phyloP scores from a whole-genome alignment of 2,888 invertebrate genomes.

The Drosophila maculinotata region DNA sequence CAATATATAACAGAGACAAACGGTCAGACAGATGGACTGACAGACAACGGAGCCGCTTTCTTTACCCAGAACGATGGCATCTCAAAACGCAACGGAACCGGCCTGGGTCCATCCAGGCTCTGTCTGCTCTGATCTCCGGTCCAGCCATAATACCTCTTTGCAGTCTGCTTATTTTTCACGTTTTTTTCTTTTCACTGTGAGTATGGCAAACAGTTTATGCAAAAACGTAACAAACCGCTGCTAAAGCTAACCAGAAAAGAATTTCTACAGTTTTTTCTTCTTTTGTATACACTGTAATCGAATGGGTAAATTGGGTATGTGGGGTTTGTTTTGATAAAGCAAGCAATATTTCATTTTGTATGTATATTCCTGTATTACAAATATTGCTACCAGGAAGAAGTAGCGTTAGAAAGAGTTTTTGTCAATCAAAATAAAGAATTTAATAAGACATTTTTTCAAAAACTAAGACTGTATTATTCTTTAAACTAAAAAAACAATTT shows the following conservation, averaged over 20 bases:
- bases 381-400: too few species aligned
- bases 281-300: conserved; percentile 13
- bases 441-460: too few species aligned
- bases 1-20: conserved; percentile 63
- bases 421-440: too few species aligned
- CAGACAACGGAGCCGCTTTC: conserved; percentile 62
- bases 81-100: conserved; percentile 51
- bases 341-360: too few species aligned
- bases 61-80: conserved; percentile 79
- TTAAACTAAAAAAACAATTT: too few species aligned
- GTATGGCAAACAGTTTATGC: conserved; percentile 74
- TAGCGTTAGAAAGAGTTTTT: too few species aligned
- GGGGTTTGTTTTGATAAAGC: too few species aligned
- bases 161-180: conserved; percentile 69
- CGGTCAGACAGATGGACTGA: conserved; percentile 14
- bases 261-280: conserved; percentile 25
- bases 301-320: not conserved
- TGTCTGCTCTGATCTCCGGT: not conserved
- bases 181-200: too few species aligned
- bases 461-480: too few species aligned
- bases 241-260: conserved; percentile 24
- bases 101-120: conserved; percentile 4
- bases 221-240: conserved; percentile 60
- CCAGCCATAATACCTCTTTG: conserved; percentile 42
- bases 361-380: too few species aligned